Evolutionary conservation across 1,140 invertebrate genomes (phyloP).

Genomic region (Pseudomyrmex gracilis): DNA sequence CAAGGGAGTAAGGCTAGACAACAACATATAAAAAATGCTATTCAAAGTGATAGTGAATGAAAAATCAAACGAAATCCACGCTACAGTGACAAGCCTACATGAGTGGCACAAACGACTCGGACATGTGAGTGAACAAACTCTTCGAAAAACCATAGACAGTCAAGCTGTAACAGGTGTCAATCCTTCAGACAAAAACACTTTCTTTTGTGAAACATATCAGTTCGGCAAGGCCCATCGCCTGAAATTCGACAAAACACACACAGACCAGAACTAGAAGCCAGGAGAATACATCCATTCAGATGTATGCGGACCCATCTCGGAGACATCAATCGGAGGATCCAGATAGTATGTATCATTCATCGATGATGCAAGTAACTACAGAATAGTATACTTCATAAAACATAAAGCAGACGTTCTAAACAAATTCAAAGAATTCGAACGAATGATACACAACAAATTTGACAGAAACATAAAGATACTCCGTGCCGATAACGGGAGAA

Average conservation of each 20-base stretch:
- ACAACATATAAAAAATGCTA: constrained; percentile 57
- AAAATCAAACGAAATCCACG: neutral
- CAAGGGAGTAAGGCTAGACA: constrained; percentile 51
- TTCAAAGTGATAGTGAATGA: neutral
- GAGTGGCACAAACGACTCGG: constrained; percentile 64
- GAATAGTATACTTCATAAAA: constrained; percentile 55
- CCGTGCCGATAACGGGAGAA: constrained; percentile 59
- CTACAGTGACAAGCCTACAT: constrained; percentile 12
- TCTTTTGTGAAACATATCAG: constrained; percentile 66
- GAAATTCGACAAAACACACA: neutral
- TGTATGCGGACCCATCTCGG: constrained; percentile 18
- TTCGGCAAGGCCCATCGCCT: constrained; percentile 44
- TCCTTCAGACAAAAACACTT: constrained; percentile 6
- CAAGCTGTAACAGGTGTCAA: constrained; percentile 19
- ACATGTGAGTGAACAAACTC: constrained; percentile 35
- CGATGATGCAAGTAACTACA: constrained; percentile 16
- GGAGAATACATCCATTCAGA: neutral
- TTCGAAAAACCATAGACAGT: constrained; percentile 31
- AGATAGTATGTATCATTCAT: neutral
- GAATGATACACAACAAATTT: constrained; percentile 63
- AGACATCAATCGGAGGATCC: constrained; percentile 31
- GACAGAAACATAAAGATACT: constrained; percentile 56
- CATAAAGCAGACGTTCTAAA: constrained; percentile 65
- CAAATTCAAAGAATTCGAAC: constrained; percentile 63
- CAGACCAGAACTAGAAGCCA: neutral